These are phyloP conservation scores for Lampropteryx suffumata DNA, from an alignment of 2,888 invertebrate species.

Conservation along the genomic window DNA sequence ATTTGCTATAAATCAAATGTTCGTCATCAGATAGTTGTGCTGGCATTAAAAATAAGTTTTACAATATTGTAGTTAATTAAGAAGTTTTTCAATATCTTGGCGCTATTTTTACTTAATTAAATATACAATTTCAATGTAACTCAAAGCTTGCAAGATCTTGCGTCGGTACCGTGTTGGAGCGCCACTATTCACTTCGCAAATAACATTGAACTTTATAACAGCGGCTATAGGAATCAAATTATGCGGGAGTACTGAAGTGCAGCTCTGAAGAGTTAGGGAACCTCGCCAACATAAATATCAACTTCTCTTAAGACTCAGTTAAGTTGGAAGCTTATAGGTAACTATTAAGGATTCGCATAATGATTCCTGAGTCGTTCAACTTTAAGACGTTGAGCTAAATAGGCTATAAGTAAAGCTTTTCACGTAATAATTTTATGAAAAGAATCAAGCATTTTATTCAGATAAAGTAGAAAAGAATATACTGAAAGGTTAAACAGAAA, in stretches of 20 bases:
- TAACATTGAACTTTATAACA: slow-evolving; percentile 14
- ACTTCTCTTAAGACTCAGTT: slow-evolving; percentile 29
- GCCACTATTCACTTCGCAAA: slow-evolving; percentile 18
- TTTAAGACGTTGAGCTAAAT: slow-evolving; percentile 27
- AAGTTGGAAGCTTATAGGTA: slow-evolving; percentile 36
- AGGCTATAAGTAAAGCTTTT: slow-evolving; percentile 18
- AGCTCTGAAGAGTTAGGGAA: slow-evolving; percentile 32
- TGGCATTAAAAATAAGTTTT: too few relatives aligned
- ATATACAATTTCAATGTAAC: slow-evolving; percentile 14
- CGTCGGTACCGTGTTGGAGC: slow-evolving; percentile 13
- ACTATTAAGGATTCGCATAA: slow-evolving; percentile 35
- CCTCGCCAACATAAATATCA: slow-evolving; percentile 38
- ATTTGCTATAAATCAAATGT: too few relatives aligned
- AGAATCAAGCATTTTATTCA: too few relatives aligned
- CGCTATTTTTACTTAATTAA: slow-evolving; percentile 19
- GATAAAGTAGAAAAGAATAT: too few relatives aligned
- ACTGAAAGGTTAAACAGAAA: too few relatives aligned
- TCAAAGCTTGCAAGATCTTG: slow-evolving; percentile 17
- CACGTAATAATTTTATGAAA: neutral
- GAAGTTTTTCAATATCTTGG: neutral
- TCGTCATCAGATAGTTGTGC: too few relatives aligned
- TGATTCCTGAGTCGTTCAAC: slow-evolving; percentile 30
- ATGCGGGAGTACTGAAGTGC: slow-evolving; percentile 22
- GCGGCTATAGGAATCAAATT: slow-evolving; percentile 17
- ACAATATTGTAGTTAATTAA: too few relatives aligned